These are phyloP conservation scores for Melanostoma scalare DNA, from an alignment of 2,888 invertebrate genomes.

Conservation along the genomic window DNA sequence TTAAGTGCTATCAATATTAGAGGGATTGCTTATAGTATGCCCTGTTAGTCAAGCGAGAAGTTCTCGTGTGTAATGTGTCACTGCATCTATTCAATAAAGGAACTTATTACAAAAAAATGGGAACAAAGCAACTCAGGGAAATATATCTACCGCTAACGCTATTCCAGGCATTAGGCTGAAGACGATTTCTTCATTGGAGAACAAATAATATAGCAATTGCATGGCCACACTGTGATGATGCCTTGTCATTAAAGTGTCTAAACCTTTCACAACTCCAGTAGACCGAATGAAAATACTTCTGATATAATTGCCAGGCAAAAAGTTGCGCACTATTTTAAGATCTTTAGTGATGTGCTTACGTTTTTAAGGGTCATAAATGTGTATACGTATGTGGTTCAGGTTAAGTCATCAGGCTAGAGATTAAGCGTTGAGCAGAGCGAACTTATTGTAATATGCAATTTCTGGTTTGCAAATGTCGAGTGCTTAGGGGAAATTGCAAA, in stretches of 20 bases:
- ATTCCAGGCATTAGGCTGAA: neutral
- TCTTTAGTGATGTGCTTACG: neutral
- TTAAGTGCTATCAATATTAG: conserved; percentile 62
- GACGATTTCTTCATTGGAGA: conserved; percentile 53
- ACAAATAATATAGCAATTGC: conserved; percentile 39
- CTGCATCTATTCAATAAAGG: conserved; percentile 65
- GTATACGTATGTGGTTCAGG: too few relatives aligned
- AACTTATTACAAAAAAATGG: conserved; percentile 58
- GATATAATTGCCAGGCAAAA: conserved; percentile 42
- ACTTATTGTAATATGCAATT: too few relatives aligned
- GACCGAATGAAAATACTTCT: conserved; percentile 39
- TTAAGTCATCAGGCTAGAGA: too few relatives aligned
- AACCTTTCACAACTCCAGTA: conserved; percentile 64
- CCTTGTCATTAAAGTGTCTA: conserved; percentile 66
- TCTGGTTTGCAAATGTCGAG: too few relatives aligned
- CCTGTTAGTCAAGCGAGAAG: conserved; percentile 71
- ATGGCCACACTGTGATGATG: conserved; percentile 30
- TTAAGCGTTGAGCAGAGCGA: too few relatives aligned
- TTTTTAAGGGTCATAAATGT: too few relatives aligned
- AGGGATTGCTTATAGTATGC: conserved; percentile 33
- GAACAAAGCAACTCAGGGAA: conserved; percentile 5
- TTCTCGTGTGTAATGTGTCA: conserved; percentile 71
- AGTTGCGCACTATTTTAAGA: conserved; percentile 15
- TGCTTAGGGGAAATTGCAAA: too few relatives aligned
- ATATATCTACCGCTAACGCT: neutral